A percentile compares a stretch with the other conserved stretches of the same genome.
Evolutionary conservation across 2,888 invertebrate species (phyloP).

Genomic region (Conistra vaccinii): DNA sequence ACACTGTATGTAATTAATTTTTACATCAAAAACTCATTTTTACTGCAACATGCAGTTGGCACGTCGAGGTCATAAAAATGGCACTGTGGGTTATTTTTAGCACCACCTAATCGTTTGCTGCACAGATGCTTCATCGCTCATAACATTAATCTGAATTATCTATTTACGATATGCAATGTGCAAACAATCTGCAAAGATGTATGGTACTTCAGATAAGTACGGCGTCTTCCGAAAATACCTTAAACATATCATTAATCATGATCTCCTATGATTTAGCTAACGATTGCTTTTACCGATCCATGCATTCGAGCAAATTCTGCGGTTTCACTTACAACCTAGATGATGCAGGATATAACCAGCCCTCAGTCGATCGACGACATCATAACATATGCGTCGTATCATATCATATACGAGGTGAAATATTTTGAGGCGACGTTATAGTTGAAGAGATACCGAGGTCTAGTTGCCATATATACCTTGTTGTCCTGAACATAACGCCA

Average conservation of each 20-base stretch:
- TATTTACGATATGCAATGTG: conserved; percentile 53
- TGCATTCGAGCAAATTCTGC: not conserved
- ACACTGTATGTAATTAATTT: conserved; percentile 35
- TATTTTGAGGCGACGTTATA: not conserved
- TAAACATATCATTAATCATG: conserved; percentile 29
- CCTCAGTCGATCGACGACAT: not conserved
- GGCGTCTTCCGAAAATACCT: conserved; percentile 29
- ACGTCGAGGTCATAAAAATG: conserved; percentile 42
- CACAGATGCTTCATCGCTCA: conserved; percentile 36
- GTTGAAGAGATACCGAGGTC: too few relatives aligned
- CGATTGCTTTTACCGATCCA: not conserved
- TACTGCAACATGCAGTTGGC: conserved; percentile 26
- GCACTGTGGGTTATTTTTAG: conserved; percentile 43
- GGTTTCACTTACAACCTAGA: not conserved
- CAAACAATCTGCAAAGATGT: conserved; percentile 40
- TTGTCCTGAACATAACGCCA: not conserved
- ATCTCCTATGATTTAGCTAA: conserved; percentile 17
- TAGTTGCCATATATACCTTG: not conserved
- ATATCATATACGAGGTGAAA: not conserved
- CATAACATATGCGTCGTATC: not conserved
- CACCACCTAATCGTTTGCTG: conserved; percentile 28
- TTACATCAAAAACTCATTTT: conserved; percentile 51
- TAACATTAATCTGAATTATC: conserved; percentile 44
- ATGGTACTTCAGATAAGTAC: conserved; percentile 39
- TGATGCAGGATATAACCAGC: not conserved